These are phyloP conservation scores for Adelognathus sp. DNA, from an alignment of 2,888 invertebrate species.

Conservation along the genomic window DNA sequence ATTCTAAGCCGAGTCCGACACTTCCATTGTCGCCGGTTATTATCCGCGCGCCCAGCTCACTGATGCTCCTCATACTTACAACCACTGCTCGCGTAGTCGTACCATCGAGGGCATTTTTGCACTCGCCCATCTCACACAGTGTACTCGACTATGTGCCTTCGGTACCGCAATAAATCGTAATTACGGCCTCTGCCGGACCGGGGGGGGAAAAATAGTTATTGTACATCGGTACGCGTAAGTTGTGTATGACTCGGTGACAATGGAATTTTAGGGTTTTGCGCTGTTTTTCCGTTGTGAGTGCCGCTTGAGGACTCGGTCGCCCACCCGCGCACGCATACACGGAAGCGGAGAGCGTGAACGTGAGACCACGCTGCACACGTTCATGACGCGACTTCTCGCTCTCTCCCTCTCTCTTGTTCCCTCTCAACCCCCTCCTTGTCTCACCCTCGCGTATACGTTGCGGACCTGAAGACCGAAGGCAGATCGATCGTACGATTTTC, in stretches of 20 bases:
- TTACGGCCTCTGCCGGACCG: neutral
- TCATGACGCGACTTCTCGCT: conserved; percentile 65
- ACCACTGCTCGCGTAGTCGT: too few species aligned
- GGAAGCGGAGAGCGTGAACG: conserved; percentile 66
- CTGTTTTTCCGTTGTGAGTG: conserved; percentile 67
- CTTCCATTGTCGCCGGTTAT: too few species aligned
- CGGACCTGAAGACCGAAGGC: conserved; percentile 80
- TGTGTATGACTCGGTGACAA: neutral
- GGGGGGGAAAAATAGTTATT: neutral
- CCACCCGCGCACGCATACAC: conserved; percentile 74
- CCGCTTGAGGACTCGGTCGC: conserved; percentile 72
- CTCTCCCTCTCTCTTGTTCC: conserved; percentile 49
- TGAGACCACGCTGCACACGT: conserved; percentile 71
- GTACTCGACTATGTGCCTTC: too few species aligned
- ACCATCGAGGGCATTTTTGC: too few species aligned
- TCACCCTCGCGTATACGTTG: conserved; percentile 74
- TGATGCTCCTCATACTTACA: too few species aligned
- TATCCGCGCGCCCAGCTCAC: too few species aligned
- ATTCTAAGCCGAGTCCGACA: too few species aligned
- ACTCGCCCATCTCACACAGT: too few species aligned
- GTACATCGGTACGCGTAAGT: neutral
- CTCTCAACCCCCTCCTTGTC: conserved; percentile 44
- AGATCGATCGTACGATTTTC: conserved; percentile 81
- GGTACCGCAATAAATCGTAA: neutral
- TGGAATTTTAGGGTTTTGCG: neutral